Evolutionary conservation across 2,888 invertebrate species (phyloP).

Genomic region (Thymelicus sylvestris): DNA sequence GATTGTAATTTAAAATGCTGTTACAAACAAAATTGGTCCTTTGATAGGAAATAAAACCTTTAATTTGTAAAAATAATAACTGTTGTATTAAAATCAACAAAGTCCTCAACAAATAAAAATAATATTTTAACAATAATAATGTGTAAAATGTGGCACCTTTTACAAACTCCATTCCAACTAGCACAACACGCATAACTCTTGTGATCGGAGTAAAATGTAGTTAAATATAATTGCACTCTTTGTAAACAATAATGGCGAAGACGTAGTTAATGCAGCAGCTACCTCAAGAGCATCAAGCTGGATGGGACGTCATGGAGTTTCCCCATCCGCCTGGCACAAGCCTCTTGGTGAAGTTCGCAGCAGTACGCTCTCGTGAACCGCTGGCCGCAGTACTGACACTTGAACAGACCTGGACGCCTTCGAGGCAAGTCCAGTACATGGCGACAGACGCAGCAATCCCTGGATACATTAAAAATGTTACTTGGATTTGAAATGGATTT

Average conservation of each 20-base stretch:
- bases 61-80: background rate
- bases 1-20: constrained; percentile 24
- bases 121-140: no score
- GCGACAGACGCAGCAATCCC: constrained; percentile 70
- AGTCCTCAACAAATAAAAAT: no score
- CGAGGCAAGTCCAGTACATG: constrained; percentile 55
- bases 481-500: no score
- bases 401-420: constrained; percentile 51
- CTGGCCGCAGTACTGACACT: constrained; percentile 67
- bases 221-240: no score
- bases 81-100: no score
- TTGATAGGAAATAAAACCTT: background rate
- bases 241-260: background rate
- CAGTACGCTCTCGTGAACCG: constrained; percentile 72
- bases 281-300: constrained; percentile 58
- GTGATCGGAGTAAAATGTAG: no score
- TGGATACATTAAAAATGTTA: constrained; percentile 41
- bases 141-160: no score
- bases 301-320: constrained; percentile 51
- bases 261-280: constrained; percentile 32
- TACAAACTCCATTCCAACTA: no score
- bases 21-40: background rate
- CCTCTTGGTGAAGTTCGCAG: constrained; percentile 68
- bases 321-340: constrained; percentile 57
- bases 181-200: no score